phyloP scores from a whole-genome alignment of 2,797 vertebrate species.

The Myiotriccus ornatus region DNA sequence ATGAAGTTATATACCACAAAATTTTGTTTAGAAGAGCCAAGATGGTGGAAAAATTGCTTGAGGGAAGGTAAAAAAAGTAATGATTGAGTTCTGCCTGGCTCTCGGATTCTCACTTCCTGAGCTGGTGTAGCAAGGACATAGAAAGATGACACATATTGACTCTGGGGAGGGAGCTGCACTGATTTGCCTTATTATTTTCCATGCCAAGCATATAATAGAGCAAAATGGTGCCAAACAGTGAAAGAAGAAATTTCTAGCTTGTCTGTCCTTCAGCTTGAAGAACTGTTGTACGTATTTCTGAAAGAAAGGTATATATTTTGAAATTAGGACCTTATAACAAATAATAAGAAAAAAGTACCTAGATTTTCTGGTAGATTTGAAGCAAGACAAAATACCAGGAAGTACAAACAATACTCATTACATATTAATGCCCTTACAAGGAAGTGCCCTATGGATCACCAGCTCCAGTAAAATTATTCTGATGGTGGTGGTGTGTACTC shows the following conservation, averaged over 20 bases:
- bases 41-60: background rate
- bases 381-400: background rate
- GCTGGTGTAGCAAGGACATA: background rate
- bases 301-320: background rate
- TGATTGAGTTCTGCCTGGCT: background rate
- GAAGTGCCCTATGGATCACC: background rate
- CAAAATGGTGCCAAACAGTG: background rate
- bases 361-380: background rate
- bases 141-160: background rate
- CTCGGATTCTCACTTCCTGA: background rate
- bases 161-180: background rate
- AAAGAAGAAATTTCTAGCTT: background rate
- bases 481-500: background rate
- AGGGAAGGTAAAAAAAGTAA: background rate
- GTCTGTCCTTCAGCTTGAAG: background rate
- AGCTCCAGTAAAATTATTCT: background rate
- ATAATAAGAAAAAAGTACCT: background rate
- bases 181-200: constrained; percentile 33
- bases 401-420: background rate
- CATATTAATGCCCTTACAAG: background rate
- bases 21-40: background rate
- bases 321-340: background rate
- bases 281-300: background rate
- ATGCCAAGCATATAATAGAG: constrained; percentile 9
- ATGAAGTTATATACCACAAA: background rate